Conservation (phyloP, 2,888 invertebrate genomes). For the Drosophila atroscutellata region DNA sequence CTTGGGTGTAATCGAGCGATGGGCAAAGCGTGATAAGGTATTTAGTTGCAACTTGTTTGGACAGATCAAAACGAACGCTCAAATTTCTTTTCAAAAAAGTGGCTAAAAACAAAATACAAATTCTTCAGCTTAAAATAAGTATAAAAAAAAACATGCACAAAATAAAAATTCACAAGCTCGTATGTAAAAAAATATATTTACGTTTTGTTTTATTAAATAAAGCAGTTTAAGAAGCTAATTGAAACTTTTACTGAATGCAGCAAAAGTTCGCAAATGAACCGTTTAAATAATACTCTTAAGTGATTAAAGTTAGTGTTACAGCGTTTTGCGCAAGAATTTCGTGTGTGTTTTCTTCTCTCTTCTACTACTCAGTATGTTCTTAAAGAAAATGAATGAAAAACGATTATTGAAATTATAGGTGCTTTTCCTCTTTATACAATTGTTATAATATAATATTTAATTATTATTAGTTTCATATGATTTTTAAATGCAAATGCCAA, state of each 20-base stretch:
- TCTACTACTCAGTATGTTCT: constrained; percentile 42
- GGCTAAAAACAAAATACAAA: constrained; percentile 1
- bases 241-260: constrained; percentile 59
- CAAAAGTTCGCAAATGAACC: constrained; percentile 51
- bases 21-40: constrained; percentile 28
- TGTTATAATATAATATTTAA: constrained; percentile 38
- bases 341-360: constrained; percentile 17
- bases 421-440: constrained; percentile 59
- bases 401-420: constrained; percentile 44
- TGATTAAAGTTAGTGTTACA: constrained; percentile 62
- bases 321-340: constrained; percentile 52
- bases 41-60: constrained; percentile 28
- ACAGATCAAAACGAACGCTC: constrained; percentile 30
- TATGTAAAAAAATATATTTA: constrained; percentile 63
- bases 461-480: constrained; percentile 32
- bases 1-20: constrained; percentile 7
- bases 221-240: constrained; percentile 64
- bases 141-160: constrained; percentile 17
- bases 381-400: constrained; percentile 53
- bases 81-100: not conserved
- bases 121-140: constrained; percentile 15
- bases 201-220: constrained; percentile 63
- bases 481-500: constrained; percentile 59
- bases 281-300: constrained; percentile 70
- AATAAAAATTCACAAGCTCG: constrained; percentile 39